Conservation (phyloP, 2,113 vertebrate genomes). For the Mobula birostris region DNA sequence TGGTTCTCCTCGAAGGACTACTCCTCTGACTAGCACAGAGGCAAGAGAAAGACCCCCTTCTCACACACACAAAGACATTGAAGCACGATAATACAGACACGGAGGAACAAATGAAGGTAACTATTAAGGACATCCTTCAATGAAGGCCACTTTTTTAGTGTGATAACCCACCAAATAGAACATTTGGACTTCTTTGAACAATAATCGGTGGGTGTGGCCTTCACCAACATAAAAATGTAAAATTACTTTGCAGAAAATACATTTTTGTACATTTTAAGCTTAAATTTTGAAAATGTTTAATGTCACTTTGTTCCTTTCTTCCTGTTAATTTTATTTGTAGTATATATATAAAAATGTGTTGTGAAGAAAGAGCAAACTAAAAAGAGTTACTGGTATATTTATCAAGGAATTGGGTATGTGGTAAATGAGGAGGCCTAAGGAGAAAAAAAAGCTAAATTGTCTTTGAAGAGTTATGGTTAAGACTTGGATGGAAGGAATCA, state of each 20-base stretch:
- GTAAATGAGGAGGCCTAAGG: neutral
- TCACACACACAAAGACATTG: constrained; percentile 90
- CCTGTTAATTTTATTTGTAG: constrained; percentile 50
- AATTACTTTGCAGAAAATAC: constrained; percentile 59
- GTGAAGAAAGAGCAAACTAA: constrained; percentile 34
- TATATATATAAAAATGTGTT: constrained; percentile 41
- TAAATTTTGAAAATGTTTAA: constrained; percentile 65
- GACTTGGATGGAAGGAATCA: constrained; percentile 43
- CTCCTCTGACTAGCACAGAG: constrained; percentile 73
- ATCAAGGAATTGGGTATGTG: constrained; percentile 33
- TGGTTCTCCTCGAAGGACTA: constrained; percentile 87
- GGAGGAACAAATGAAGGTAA: constrained; percentile 38
- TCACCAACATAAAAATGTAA: constrained; percentile 59
- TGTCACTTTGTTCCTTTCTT: constrained; percentile 46
- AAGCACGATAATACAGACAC: constrained; percentile 72
- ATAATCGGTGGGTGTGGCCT: constrained; percentile 40
- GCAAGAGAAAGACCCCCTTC: constrained; percentile 83
- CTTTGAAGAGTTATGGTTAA: neutral
- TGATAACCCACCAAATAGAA: constrained; percentile 32
- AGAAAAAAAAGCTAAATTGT: constrained; percentile 13
- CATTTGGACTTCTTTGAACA: constrained; percentile 18
- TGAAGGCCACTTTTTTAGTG: constrained; percentile 23
- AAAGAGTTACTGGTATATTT: constrained; percentile 32
- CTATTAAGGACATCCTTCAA: constrained; percentile 40
- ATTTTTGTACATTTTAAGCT: constrained; percentile 69